phyloP scores from a whole-genome alignment of 2,888 invertebrate genomes.

The Drosophila meridiana region DNA sequence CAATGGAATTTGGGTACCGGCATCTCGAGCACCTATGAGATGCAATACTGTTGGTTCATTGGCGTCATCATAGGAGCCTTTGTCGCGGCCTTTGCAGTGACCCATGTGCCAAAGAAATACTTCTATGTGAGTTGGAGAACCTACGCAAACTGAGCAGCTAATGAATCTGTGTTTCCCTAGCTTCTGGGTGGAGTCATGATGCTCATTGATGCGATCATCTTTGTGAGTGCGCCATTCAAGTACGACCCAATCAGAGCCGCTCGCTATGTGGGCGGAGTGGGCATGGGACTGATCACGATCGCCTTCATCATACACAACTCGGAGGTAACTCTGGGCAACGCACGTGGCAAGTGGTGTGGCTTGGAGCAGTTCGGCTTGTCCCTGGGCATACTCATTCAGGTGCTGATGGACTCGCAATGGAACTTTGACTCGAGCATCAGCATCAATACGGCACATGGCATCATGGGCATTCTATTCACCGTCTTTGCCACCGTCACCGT shows the following conservation, averaged over 20 bases:
- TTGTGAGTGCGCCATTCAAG: constrained; percentile 62
- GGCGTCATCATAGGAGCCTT: constrained; percentile 76
- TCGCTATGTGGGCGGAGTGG: constrained; percentile 78
- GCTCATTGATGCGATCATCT: constrained; percentile 73
- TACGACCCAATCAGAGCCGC: constrained; percentile 63
- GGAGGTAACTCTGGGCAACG: constrained; percentile 59
- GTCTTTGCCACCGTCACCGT: constrained; percentile 50
- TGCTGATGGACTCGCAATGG: constrained; percentile 70
- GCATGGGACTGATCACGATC: constrained; percentile 71
- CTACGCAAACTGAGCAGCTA: not conserved
- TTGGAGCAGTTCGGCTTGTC: constrained; percentile 72
- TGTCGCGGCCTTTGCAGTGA: constrained; percentile 53
- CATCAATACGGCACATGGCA: constrained; percentile 71
- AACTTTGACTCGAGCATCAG: constrained; percentile 20
- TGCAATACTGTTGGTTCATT: constrained; percentile 77
- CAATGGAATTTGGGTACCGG: constrained; percentile 62
- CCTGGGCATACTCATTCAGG: constrained; percentile 70
- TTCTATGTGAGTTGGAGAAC: constrained; percentile 52
- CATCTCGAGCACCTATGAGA: constrained; percentile 44
- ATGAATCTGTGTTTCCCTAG: constrained; percentile 9
- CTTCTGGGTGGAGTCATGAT: constrained; percentile 56
- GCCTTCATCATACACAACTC: constrained; percentile 75
- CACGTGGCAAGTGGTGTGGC: constrained; percentile 71
- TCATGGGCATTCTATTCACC: constrained; percentile 67
- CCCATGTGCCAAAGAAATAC: constrained; percentile 53